Evolutionary conservation across 1,140 invertebrate genomes (phyloP).

Genomic region (Megathymus violae): DNA sequence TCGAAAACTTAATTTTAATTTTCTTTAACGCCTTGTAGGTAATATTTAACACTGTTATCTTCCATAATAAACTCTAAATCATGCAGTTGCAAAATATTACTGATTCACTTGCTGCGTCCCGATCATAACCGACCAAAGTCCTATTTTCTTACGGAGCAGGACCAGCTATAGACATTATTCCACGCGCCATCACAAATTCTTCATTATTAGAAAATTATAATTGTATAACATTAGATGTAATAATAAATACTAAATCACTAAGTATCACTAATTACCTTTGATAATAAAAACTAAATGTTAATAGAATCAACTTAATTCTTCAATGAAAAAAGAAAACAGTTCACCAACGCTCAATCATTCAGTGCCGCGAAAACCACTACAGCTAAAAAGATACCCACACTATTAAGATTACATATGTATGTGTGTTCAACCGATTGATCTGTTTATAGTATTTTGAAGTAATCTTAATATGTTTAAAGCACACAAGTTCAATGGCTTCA

Average conservation of each 20-base stretch:
- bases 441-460: conserved; percentile 28
- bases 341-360: conserved; percentile 58
- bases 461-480: conserved; percentile 21
- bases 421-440: conserved; percentile 49
- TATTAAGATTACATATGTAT: conserved; percentile 49
- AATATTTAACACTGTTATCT: conserved; percentile 34
- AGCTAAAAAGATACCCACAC: not conserved
- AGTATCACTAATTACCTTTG: conserved; percentile 41
- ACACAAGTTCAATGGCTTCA: conserved; percentile 48
- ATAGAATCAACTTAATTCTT: conserved; percentile 45
- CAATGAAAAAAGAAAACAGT: conserved; percentile 65
- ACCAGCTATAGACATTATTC: conserved; percentile 55
- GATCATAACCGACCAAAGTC: conserved; percentile 65
- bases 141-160: conserved; percentile 69
- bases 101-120: conserved; percentile 48
- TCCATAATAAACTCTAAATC: conserved; percentile 45
- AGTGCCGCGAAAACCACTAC: conserved; percentile 69
- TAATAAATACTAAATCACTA: conserved; percentile 31
- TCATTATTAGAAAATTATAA: conserved; percentile 37
- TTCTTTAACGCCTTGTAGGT: conserved; percentile 46
- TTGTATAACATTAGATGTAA: conserved; percentile 21
- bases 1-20: conserved; percentile 80
- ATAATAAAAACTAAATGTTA: conserved; percentile 45
- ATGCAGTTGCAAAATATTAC: conserved; percentile 53
- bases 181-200: conserved; percentile 71